Conservation (phyloP, 2,888 invertebrate genomes). For the Laspeyria flexula region DNA sequence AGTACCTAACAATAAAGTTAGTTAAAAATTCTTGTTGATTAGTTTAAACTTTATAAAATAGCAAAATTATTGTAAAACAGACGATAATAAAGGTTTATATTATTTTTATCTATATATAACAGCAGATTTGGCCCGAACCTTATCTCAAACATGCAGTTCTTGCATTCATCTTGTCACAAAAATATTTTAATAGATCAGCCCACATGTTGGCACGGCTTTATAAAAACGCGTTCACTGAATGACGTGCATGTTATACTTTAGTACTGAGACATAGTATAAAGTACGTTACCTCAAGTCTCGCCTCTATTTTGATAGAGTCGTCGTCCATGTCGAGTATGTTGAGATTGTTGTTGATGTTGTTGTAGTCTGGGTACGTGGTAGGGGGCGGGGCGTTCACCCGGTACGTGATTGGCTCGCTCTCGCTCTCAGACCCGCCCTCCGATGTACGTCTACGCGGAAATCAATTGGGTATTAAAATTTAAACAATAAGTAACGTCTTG, state of each 20-base stretch:
- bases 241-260: not conserved
- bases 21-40: too few relatives aligned
- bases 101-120: too few relatives aligned
- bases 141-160: not conserved
- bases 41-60: too few relatives aligned
- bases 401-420: slow-evolving; percentile 40
- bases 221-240: not conserved
- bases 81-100: too few relatives aligned
- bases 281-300: slow-evolving; percentile 64
- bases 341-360: slow-evolving; percentile 75
- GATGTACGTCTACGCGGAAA: slow-evolving; percentile 39
- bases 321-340: slow-evolving; percentile 82
- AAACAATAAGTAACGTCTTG: too few relatives aligned
- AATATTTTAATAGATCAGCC: not conserved
- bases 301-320: slow-evolving; percentile 77
- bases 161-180: not conserved
- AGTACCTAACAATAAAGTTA: too few relatives aligned
- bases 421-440: slow-evolving; percentile 50
- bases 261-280: not conserved
- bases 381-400: slow-evolving; percentile 37
- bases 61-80: too few relatives aligned
- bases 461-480: too few relatives aligned
- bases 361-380: slow-evolving; percentile 62
- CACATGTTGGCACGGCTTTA: not conserved
- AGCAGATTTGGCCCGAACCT: too few relatives aligned